Percentiles rank a stretch among this genome's conserved stretches.
These are phyloP conservation scores for Eospalax fontanierii DNA, from an alignment of 2,797 vertebrate genomes.

Conservation along the genomic window DNA sequence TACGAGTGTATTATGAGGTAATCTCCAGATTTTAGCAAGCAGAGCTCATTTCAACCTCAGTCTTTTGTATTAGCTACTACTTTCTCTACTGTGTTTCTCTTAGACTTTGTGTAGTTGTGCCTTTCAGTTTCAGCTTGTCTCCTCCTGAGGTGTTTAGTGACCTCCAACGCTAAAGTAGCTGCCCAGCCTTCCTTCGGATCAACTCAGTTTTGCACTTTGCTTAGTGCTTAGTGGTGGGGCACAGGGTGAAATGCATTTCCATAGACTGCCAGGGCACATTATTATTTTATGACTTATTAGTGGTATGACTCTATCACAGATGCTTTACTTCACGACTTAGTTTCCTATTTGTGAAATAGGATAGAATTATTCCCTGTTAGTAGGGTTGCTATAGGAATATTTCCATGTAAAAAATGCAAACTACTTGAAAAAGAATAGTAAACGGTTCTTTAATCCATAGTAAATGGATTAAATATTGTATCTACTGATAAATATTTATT, in stretches of 20 bases:
- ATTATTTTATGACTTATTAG: background rate
- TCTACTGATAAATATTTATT: background rate
- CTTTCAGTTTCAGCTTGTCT: background rate
- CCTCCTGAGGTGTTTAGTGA: constrained; percentile 18
- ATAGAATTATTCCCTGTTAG: constrained; percentile 39
- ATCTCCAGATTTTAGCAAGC: background rate
- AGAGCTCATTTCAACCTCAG: background rate
- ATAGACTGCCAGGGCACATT: background rate
- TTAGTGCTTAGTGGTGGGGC: background rate
- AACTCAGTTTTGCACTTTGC: background rate
- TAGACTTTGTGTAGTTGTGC: background rate
- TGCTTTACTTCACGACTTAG: constrained; percentile 38
- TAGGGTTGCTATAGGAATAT: constrained; percentile 20
- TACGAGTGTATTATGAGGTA: too few species aligned
- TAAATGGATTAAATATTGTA: background rate
- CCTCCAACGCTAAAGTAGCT: background rate
- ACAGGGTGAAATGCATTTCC: background rate
- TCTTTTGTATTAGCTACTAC: background rate
- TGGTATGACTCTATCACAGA: background rate
- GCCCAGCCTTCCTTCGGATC: background rate
- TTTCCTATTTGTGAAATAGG: constrained; percentile 58
- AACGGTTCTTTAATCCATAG: too few species aligned
- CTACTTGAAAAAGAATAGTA: background rate
- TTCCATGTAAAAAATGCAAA: background rate
- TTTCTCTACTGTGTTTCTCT: background rate